Percentiles rank a stretch among this genome's conserved stretches.
Evolutionary conservation across 2,113 vertebrate species (phyloP).

Genomic region (Carettochelys insculpta): DNA sequence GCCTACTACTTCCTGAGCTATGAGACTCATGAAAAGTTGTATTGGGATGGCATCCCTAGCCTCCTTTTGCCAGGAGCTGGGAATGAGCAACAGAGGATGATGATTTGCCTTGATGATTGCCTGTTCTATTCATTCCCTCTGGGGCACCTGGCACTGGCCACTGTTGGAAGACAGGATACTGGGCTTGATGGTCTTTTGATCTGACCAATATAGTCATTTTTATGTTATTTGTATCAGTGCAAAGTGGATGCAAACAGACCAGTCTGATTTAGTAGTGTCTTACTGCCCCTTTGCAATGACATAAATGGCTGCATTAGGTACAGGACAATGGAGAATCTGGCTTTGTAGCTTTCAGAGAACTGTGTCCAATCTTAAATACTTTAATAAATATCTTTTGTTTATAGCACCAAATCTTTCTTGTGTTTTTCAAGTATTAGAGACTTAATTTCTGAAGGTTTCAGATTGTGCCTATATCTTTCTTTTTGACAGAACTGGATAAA

Average conservation of each 20-base stretch:
- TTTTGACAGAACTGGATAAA: neutral
- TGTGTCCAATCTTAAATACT: neutral
- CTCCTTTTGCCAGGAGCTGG: too few species aligned
- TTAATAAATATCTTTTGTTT: neutral
- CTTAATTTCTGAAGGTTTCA: neutral
- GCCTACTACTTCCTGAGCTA: neutral
- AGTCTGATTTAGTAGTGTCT: neutral
- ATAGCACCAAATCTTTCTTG: neutral
- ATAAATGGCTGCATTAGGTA: neutral
- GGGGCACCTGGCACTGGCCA: too few species aligned
- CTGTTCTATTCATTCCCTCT: too few species aligned
- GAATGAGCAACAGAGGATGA: too few species aligned
- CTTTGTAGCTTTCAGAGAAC: neutral
- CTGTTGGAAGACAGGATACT: too few species aligned
- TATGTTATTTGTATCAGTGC: neutral
- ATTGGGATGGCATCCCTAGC: too few species aligned
- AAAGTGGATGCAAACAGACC: neutral
- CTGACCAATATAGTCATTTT: too few species aligned
- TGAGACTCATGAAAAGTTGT: constrained; percentile 31
- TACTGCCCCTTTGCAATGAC: neutral
- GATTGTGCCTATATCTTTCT: neutral
- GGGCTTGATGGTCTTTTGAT: too few species aligned
- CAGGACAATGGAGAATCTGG: neutral
- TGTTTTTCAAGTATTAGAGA: neutral
- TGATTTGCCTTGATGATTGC: too few species aligned